Base-by-base conservation (phyloP, 2,888 invertebrate species). In the Oligia strigilis region DNA sequence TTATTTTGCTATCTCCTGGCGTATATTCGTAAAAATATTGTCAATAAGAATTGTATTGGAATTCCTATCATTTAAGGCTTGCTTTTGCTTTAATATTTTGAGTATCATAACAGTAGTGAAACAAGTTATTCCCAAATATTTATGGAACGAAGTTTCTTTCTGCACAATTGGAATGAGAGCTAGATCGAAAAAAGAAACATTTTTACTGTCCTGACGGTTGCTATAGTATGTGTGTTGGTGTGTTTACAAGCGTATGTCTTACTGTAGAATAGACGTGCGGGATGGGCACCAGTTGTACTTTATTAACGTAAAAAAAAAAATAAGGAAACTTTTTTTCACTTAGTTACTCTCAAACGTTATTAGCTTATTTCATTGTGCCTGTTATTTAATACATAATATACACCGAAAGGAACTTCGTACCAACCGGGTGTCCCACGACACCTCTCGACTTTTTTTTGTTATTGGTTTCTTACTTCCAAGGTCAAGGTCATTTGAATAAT, bases 401-500 rank as follows among this genome's bases (percentile, higher is more conserved):
- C 55, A 55, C 0, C 6, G 55, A 55, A 19, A 55, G 8, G 19
- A 55, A 55, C 55, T 19, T 55, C 8, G 19, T 55, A 6, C 19
- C 19, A 19, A 19, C 6, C 23, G 9, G 9, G 23, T 58, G 58
- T 23, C 58, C 8, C 58, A 58, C 4, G 4, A 1, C 11, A 11
- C 11, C n/a, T n/a, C n/a, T 58, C 4, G 11, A 11, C 23, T 60
- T 60, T 60, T 23, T 23, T 60, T 60, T 60, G 58, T 13, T n/a
- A 43, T 72, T 6, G n/a, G n/a, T 62, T 43, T 72, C 1, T 43
- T n/a, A 29, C 2, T 58, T 69, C 3, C 55, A 74, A 78, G 40
- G 58, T 78, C 75, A 78, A 84, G 70, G 55, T 82, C 67, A 76
- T 23, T 40, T 14, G 43, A 36, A 58, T 66, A 67, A 70, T 49